Conservation (phyloP, 2,113 vertebrate species). For the Psittacula cyanocephala region DNA sequence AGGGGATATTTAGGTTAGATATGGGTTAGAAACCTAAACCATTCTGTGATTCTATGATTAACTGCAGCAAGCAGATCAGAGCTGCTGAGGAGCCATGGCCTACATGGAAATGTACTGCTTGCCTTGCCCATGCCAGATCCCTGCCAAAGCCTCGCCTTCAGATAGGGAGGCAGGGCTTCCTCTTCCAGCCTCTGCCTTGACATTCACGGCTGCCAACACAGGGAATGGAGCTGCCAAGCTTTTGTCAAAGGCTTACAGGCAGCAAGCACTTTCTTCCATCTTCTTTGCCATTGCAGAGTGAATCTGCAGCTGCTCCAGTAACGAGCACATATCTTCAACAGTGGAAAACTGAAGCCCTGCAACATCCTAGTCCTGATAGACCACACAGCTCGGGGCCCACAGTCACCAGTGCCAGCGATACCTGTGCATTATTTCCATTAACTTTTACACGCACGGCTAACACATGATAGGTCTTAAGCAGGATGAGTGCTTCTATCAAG, state of each 20-base stretch:
- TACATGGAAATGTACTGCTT: not conserved
- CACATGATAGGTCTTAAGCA: not conserved
- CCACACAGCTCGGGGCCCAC: not conserved
- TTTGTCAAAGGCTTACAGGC: not conserved
- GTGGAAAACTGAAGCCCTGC: not conserved
- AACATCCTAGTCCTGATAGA: not conserved
- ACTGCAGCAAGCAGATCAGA: not conserved
- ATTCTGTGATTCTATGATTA: not conserved
- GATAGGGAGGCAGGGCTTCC: not conserved
- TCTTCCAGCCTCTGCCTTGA: not conserved
- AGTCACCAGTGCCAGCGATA: not conserved
- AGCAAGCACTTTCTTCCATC: not conserved
- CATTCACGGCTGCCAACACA: not conserved
- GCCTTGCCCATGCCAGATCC: not conserved
- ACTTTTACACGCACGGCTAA: not conserved
- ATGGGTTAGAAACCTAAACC: not conserved
- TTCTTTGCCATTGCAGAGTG: not conserved
- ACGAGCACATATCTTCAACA: not conserved
- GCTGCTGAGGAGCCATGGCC: not conserved
- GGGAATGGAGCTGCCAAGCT: not conserved
- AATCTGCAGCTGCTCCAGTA: not conserved
- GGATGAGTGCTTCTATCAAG: not conserved
- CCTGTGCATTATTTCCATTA: not conserved
- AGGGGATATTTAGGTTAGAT: not conserved
- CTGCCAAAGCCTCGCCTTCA: not conserved